phyloP scores from a whole-genome alignment of 2,888 invertebrate species.

The Eudemis profundana region DNA sequence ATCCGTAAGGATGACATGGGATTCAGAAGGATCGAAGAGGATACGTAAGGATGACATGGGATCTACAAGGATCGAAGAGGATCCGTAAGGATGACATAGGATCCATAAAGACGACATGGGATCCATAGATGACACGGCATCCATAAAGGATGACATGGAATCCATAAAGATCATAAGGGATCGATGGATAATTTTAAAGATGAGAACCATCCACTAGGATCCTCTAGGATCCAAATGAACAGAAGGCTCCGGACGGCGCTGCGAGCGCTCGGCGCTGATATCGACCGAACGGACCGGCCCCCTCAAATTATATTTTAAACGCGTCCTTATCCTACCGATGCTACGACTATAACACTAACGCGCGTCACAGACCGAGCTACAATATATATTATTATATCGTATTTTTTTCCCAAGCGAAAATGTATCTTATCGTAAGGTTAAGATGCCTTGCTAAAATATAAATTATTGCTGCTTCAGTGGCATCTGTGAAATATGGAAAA shows the following conservation, averaged over 20 bases:
- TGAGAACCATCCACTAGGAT: background rate
- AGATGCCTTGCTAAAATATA: too few relatives aligned
- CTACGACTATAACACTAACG: conserved; percentile 6
- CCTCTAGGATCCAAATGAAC: background rate
- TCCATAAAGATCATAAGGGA: too few relatives aligned
- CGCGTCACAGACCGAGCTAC: too few relatives aligned
- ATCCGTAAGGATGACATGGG: background rate
- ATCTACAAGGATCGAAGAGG: background rate
- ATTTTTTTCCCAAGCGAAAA: too few relatives aligned
- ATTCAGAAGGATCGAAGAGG: background rate
- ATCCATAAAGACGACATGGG: background rate
- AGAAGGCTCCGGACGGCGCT: background rate
- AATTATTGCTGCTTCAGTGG: too few relatives aligned
- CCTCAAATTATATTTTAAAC: conserved; percentile 5
- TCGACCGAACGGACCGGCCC: background rate
- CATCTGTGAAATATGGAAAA: too few relatives aligned
- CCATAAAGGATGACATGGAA: background rate
- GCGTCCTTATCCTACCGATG: background rate
- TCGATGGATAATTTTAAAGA: background rate
- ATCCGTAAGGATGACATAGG: background rate
- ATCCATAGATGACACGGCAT: too few relatives aligned
- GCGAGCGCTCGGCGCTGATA: conserved; percentile 3
- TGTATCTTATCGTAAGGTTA: too few relatives aligned
- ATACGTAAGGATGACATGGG: background rate
- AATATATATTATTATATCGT: too few relatives aligned